Base-by-base conservation (phyloP, 2,113 vertebrate species). In the Apodemus speciosus region DNA sequence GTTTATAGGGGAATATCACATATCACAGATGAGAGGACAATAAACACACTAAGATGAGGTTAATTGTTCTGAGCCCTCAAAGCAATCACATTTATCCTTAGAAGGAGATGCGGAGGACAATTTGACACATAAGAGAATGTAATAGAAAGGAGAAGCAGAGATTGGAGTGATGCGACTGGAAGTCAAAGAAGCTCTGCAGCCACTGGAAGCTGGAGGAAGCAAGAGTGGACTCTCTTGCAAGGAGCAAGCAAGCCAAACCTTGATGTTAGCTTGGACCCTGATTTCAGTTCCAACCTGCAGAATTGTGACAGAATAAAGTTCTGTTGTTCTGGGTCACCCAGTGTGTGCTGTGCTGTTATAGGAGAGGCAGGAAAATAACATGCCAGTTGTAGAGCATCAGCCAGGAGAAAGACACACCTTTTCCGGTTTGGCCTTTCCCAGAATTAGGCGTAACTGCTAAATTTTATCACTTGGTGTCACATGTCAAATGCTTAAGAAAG, bases 391-490 rank as follows among this genome's bases (percentile, higher is more conserved):
- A 69, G 60, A 46, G 40, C 11, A 14, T 60, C 40, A 88, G 53
- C 25, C 49, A 10, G 49, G 10, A 32, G 8, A 6, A 27, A 93
- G 94, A 27, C 89, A 93, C 73, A 40, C 73, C 89, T 86, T 95
- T 80, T 95, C 75, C 35, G 88, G n/a, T 49, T 18, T 64, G 88
- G 56, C 72, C 80, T 88, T 93, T 88, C 91, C 92, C 91, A 96
- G 93, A 80, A 71, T 53, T 75, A 53, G 95, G 80, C 40, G 79
- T 83, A 91, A 85, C 94, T 93, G 25, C 35, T 76, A 64, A 58
- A 76, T 76, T 68, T 86, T 46, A 92, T 66, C 64, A 14, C 11
- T 68, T 71, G 72, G 4, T 27, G 30, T 93, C 80, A 64, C 51
- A n/a, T 46, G n/a, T 27, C 23, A 68, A 69, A 75, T 38, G 80